phyloP scores from a whole-genome alignment of 1,140 invertebrate species.

The Drosophila setifemur region DNA sequence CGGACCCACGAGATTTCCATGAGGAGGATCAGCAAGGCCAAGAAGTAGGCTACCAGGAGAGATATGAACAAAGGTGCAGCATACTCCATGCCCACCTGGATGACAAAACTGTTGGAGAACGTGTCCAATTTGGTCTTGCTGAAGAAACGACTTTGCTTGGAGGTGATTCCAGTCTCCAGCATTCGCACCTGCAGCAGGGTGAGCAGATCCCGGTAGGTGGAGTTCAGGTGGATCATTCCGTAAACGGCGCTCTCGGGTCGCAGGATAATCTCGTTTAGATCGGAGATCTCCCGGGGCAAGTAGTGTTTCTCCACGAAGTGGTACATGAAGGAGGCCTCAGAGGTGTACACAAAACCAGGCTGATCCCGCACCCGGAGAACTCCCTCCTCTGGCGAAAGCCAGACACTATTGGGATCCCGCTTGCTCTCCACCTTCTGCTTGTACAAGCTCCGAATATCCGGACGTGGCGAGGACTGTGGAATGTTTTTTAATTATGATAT shows the following conservation, averaged over 20 bases:
- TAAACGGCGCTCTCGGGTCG: constrained; percentile 56
- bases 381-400: constrained; percentile 53
- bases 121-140: constrained; percentile 61
- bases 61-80: constrained; percentile 67
- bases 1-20: constrained; percentile 50
- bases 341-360: constrained; percentile 70
- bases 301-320: constrained; percentile 64
- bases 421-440: constrained; percentile 59
- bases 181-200: constrained; percentile 51
- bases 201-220: constrained; percentile 61
- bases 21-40: constrained; percentile 43
- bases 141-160: constrained; percentile 57
- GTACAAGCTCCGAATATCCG: constrained; percentile 59
- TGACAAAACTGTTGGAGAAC: constrained; percentile 65
- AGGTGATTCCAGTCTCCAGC: constrained; percentile 61
- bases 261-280: constrained; percentile 69
- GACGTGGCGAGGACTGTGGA: constrained; percentile 44
- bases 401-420: constrained; percentile 44
- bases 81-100: constrained; percentile 79
- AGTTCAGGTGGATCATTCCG: constrained; percentile 54
- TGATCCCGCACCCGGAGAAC: constrained; percentile 59
- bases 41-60: constrained; percentile 44
- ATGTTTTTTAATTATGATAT: too few relatives aligned
- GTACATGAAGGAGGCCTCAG: constrained; percentile 64
- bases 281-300: constrained; percentile 72